Evolutionary conservation across 2,797 vertebrate genomes (phyloP), one percentile per base, ranked within the genome.

Genomic region (Manis pentadactyla): DNA sequence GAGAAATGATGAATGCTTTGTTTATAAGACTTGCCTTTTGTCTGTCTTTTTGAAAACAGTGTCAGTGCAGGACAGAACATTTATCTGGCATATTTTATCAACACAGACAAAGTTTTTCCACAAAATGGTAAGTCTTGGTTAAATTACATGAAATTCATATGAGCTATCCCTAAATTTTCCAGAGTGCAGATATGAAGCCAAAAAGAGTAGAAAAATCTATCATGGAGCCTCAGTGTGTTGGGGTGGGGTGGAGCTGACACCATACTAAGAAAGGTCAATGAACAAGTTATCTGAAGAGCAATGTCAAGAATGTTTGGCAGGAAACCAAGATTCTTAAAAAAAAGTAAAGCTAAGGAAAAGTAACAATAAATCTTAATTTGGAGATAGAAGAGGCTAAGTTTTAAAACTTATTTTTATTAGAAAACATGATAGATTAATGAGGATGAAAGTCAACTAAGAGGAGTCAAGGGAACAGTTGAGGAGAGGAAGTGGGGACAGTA

Each of bases 11-110:
- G 42, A 18, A n/a, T 89, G 23, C 23, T 88, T 94, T 74, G 27
- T 61, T 90, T 78, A 73, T 0, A 51, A 39, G 25, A 61, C 68
- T 87, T 82, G 23, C 42, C n/a, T 93, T 94, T 92, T 29, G 8
- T 75, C 11, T 96, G 11, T 53, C 37, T 92, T 92, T 90, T 96
- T 29, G 29, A 83, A 92, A 90, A 63, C 73, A 73, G 3, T 83
- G 5, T 75, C 25, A 85, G 15, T 71, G 25, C 27, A 51, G 25
- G 9, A 51, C 37, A 78, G 39, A 42, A 23, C 5, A 69, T 68
- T 82, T 94, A 39, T 57, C 46, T 63, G n/a, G n/a, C 61, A 55
- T 75, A 92, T 25, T 46, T 27, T 7, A 34, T 66, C 68, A 46
- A 25, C 6, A 11, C 15, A 46, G 75, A 51, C 18, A 29, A 77